These are phyloP conservation scores for Spondyliosoma cantharus DNA, from an alignment of 2,797 vertebrate species.

Conservation along the genomic window DNA sequence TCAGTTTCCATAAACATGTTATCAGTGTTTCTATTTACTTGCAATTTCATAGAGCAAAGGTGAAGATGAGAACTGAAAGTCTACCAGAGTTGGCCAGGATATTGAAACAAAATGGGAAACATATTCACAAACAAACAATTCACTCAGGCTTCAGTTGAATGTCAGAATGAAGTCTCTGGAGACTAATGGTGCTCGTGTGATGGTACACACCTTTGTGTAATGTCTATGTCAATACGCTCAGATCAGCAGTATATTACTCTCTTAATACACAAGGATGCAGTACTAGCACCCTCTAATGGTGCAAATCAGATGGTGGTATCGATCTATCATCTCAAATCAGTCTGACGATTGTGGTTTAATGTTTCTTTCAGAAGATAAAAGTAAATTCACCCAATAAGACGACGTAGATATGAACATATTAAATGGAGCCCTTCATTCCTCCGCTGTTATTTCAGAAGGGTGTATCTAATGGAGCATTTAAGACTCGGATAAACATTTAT, in stretches of 20 bases:
- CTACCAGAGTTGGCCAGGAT: not conserved
- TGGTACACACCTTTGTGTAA: not conserved
- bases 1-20: not conserved
- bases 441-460: not conserved
- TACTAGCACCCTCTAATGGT: constrained; percentile 34
- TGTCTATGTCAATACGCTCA: not conserved
- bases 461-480: not conserved
- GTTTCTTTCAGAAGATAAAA: not conserved
- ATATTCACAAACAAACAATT: no score
- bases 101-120: not conserved
- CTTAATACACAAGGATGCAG: not conserved
- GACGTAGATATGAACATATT: fast-evolving
- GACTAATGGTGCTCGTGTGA: not conserved
- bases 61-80: not conserved
- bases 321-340: not conserved
- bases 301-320: not conserved
- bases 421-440: not conserved
- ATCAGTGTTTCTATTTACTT: not conserved
- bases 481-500: not conserved
- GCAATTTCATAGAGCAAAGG: not conserved
- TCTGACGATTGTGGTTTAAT: not conserved
- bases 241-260: not conserved
- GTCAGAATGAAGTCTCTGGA: no score
- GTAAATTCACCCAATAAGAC: not conserved
- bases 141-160: not conserved